Conservation (phyloP, 2,888 invertebrate species). For the Leptodirus hochenwartii region DNA sequence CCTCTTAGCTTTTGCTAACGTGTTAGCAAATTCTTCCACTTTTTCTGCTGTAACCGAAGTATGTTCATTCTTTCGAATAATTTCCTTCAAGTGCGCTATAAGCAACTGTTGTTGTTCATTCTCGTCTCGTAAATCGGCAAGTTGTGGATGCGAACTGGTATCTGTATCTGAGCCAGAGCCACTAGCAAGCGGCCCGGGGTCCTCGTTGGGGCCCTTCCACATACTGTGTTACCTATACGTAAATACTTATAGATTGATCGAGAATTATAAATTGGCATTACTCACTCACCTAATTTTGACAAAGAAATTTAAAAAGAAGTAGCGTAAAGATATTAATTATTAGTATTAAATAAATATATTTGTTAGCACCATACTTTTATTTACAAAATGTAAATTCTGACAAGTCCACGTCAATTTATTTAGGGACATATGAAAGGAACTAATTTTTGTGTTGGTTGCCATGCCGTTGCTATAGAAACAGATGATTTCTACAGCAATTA, state of each 20-base stretch:
- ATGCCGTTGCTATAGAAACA: too few relatives aligned
- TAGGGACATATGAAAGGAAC: too few relatives aligned
- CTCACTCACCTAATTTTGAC: conserved; percentile 1
- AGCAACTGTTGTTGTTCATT: conserved; percentile 25
- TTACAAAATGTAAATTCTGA: too few relatives aligned
- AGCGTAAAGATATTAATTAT: too few relatives aligned
- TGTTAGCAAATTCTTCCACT: conserved; percentile 27
- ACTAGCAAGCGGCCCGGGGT: conserved; percentile 20
- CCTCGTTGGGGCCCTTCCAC: conserved; percentile 22
- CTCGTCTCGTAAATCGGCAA: conserved; percentile 23
- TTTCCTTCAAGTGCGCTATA: conserved; percentile 27
- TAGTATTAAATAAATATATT: too few relatives aligned
- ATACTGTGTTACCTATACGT: conserved; percentile 16
- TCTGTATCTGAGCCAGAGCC: conserved; percentile 13
- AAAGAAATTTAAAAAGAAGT: too few relatives aligned
- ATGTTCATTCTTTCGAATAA: conserved; percentile 26
- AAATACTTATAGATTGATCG: conserved; percentile 6
- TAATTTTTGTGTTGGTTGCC: too few relatives aligned
- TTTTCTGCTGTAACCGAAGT: conserved; percentile 25
- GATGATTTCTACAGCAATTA: too few relatives aligned
- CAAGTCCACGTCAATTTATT: too few relatives aligned
- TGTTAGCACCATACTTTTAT: too few relatives aligned
- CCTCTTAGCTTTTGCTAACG: conserved; percentile 22
- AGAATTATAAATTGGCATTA: not conserved
- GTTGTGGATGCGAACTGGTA: conserved; percentile 15